Conservation (phyloP, 2,113 vertebrate genomes). For the Anguilla rostrata region DNA sequence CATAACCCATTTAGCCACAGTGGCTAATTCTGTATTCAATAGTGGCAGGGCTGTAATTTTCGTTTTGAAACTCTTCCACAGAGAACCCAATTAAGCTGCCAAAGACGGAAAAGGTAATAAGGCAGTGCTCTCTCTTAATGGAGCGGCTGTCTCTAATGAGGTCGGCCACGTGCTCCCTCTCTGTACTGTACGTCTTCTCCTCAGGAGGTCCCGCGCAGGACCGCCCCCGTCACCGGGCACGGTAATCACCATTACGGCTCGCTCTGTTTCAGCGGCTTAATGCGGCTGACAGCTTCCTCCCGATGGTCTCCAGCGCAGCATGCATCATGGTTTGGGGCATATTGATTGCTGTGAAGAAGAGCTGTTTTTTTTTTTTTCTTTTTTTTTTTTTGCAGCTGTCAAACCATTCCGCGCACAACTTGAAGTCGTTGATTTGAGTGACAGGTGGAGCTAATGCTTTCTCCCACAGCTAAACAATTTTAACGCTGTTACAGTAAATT, state of each 20-base stretch:
- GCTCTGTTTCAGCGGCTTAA: background rate
- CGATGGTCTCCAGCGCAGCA: background rate
- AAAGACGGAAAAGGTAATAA: slow-evolving; percentile 43
- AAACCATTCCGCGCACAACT: background rate
- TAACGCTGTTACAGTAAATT: background rate
- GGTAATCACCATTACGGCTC: background rate
- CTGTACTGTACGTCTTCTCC: background rate
- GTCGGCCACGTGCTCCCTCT: background rate
- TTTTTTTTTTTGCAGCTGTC: background rate
- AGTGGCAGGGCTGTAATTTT: slow-evolving; percentile 52
- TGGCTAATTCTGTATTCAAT: slow-evolving; percentile 22
- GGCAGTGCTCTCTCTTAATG: slow-evolving; percentile 49
- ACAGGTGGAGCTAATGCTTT: background rate
- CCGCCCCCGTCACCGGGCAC: slow-evolving; percentile 1
- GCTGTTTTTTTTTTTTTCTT: background rate
- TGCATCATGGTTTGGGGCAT: background rate
- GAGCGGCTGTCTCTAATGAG: slow-evolving; percentile 47
- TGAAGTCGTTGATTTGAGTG: background rate
- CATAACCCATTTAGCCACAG: slow-evolving; percentile 12
- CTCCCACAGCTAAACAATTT: background rate
- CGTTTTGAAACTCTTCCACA: slow-evolving; percentile 43
- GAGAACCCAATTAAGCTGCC: slow-evolving; percentile 57
- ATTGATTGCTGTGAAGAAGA: background rate
- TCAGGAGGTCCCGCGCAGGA: background rate
- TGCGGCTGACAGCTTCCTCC: background rate